phyloP scores from a whole-genome alignment of 2,888 invertebrate genomes.

The Poecilus cupreus region DNA sequence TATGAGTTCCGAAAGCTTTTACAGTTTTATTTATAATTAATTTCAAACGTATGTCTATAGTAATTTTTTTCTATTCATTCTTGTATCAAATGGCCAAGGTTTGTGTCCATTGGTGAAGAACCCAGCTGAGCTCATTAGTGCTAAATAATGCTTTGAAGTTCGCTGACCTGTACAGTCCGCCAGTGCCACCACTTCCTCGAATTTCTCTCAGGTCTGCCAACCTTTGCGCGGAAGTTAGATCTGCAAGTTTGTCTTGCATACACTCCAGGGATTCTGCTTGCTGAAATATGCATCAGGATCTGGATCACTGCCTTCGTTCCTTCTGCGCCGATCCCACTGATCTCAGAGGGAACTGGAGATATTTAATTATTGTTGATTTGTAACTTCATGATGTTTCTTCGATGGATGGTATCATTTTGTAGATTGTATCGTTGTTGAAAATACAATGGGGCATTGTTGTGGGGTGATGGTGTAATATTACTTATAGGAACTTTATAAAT shows the following conservation, averaged over 20 bases:
- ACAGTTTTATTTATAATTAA: no score
- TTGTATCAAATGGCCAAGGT: background rate
- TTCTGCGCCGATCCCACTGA: no score
- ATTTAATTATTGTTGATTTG: no score
- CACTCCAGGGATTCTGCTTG: no score
- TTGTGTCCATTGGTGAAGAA: background rate
- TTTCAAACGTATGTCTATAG: no score
- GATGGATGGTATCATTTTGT: background rate
- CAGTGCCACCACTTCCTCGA: background rate
- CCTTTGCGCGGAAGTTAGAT: background rate
- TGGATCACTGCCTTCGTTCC: no score
- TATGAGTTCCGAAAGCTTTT: no score
- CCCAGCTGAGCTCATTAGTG: background rate
- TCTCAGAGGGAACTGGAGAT: no score
- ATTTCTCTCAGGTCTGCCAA: background rate
- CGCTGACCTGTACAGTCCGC: background rate
- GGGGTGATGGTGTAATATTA: background rate
- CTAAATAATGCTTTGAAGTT: background rate
- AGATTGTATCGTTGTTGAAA: background rate
- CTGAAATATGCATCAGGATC: no score
- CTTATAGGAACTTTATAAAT: background rate
- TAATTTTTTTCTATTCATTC: no score
- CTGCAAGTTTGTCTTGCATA: no score
- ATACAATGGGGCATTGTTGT: constrained; percentile 4
- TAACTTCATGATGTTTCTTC: no score